phyloP scores from a whole-genome alignment of 2,888 invertebrate genomes.

The Sturmia bella region DNA sequence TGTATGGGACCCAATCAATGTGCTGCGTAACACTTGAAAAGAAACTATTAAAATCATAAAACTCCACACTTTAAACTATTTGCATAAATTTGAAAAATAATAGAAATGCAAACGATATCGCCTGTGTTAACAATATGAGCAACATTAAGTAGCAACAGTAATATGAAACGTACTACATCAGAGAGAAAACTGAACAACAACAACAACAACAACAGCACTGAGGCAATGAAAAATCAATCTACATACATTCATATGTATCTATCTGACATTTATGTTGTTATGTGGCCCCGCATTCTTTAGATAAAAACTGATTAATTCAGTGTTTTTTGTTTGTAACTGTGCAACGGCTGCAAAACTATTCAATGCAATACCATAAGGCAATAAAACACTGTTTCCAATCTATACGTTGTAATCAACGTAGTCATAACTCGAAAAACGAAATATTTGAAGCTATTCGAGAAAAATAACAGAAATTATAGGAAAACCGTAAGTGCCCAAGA shows the following conservation, averaged over 20 bases:
- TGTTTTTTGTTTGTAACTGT: conserved; percentile 56
- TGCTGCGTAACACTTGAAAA: too few relatives aligned
- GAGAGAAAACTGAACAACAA: conserved; percentile 33
- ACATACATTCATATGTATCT: conserved; percentile 36
- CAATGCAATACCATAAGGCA: background rate
- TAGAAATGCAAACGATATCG: too few relatives aligned
- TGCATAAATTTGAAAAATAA: too few relatives aligned
- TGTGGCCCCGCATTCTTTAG: conserved; percentile 73
- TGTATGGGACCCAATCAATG: too few relatives aligned
- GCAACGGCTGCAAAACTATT: conserved; percentile 35
- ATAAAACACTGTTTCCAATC: conserved; percentile 53
- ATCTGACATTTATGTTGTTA: conserved; percentile 72
- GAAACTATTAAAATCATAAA: too few relatives aligned
- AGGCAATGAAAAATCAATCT: conserved; percentile 1
- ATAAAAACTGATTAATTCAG: conserved; percentile 69
- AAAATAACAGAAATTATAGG: too few relatives aligned
- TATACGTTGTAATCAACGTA: too few relatives aligned
- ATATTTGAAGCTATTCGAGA: too few relatives aligned
- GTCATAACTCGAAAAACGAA: too few relatives aligned
- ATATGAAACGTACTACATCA: conserved; percentile 7
- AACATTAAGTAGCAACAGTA: conserved; percentile 59
- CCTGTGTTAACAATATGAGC: conserved; percentile 12
- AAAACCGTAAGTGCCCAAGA: too few relatives aligned
- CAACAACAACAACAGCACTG: conserved; percentile 8
- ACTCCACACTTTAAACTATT: too few relatives aligned